Evolutionary conservation across 2,888 invertebrate species (phyloP).

Genomic region (Drosophila infuscata): DNA sequence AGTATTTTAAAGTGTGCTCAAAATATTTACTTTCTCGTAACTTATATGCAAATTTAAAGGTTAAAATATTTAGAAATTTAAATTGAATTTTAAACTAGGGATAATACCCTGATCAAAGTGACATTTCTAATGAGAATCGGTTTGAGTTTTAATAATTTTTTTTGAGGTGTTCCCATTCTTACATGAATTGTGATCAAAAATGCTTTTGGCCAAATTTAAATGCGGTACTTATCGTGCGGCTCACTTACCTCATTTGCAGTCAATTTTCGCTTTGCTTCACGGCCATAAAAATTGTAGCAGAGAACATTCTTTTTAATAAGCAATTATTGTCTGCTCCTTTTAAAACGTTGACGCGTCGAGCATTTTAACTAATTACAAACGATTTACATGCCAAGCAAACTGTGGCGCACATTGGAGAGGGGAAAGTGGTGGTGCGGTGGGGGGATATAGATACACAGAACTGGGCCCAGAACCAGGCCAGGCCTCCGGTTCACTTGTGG

Average conservation of each 20-base stretch:
- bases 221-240: conserved; percentile 9
- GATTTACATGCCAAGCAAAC: conserved; percentile 76
- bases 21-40: not conserved
- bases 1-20: not conserved
- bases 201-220: not conserved
- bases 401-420: conserved; percentile 1
- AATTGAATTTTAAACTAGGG: too few species aligned
- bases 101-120: not conserved
- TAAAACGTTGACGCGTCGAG: conserved; percentile 62
- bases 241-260: conserved; percentile 68
- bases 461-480: conserved; percentile 64
- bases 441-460: conserved; percentile 12
- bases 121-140: not conserved
- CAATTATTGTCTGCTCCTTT: conserved; percentile 77
- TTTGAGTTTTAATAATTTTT: not conserved
- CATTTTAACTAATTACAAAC: conserved; percentile 78
- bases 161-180: not conserved
- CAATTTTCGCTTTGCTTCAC: conserved; percentile 66
- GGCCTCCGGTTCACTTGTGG: conserved; percentile 54
- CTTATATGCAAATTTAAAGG: not conserved
- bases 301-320: conserved; percentile 73
- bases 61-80: not conserved
- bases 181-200: not conserved
- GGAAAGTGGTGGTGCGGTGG: not conserved
- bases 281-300: conserved; percentile 67